These are phyloP conservation scores for Austrolebias charrua DNA, from an alignment of 2,797 vertebrate genomes.

Conservation along the genomic window DNA sequence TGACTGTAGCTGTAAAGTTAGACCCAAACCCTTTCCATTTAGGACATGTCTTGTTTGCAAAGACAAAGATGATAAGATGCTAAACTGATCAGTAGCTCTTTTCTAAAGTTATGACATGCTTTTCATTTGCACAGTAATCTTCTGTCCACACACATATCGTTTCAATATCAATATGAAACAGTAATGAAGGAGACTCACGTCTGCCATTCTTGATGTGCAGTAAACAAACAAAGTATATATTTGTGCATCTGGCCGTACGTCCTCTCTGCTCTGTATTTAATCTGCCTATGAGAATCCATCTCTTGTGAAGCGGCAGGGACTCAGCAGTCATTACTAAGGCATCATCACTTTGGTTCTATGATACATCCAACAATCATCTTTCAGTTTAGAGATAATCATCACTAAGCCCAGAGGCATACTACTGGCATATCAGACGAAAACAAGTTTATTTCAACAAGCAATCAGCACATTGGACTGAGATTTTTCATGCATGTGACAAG, in stretches of 20 bases:
- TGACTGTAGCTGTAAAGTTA: background rate
- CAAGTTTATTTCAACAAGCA: background rate
- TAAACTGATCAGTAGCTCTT: background rate
- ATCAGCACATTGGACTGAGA: background rate
- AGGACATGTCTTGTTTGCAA: background rate
- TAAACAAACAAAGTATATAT: background rate
- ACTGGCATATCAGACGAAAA: background rate
- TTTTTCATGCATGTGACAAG: conserved; percentile 2
- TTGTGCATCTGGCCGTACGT: background rate
- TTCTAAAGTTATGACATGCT: too few species aligned
- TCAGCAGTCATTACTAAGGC: background rate
- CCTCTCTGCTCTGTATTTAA: background rate
- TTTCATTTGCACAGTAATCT: background rate
- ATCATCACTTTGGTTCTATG: background rate
- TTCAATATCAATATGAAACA: background rate
- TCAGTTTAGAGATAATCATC: background rate
- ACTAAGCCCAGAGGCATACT: background rate
- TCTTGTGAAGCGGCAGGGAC: background rate
- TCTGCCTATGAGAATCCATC: background rate
- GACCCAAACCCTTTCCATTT: background rate
- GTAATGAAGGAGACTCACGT: background rate
- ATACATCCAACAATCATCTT: background rate
- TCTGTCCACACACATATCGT: background rate
- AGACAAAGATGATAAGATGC: background rate
- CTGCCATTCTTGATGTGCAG: background rate